Evolutionary conservation across 1,140 invertebrate genomes (phyloP), one percentile per base, ranked within the genome.

Genomic region (Microplitis demolitor): DNA sequence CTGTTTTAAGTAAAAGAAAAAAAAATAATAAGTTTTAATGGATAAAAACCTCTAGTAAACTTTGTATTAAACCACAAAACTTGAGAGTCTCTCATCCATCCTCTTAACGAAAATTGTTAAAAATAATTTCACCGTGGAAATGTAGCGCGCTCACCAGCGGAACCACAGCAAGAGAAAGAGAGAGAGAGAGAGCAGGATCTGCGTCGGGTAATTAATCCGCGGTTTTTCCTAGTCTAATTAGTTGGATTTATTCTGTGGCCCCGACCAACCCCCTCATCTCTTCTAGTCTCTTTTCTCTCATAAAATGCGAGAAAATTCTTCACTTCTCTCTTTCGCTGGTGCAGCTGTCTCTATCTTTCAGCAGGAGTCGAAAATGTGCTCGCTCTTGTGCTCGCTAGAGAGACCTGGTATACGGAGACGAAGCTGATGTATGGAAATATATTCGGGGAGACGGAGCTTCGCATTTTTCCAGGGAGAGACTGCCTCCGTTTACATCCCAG

Each of bases 221-320:
- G 82, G 84, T 85, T 87, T 86, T 86, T 83, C 82, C 81, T 80
- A 80, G 81, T 87, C 84, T 87, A 85, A 87, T 87, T 87, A 86
- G 83, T 84, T 83, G 80, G 83, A 87, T 85, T 87, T 87, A 87
- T 87, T 87, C 83, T 74, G 83, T 83, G 82, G 83, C 81, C 81
- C 68, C 77, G 60, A 73, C 70, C 56, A 64, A 11, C 51, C 24
- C 64, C 66, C 68, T 62, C 66, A 67, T 11, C 56, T 33, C 63
- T 63, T 73, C 60, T 77, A 76, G 63, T 76, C 56, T 74, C 14
- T 45, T 72, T 34, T 72, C 54, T 39, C 35, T 73, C 58, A 66
- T 60, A 66, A 66, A 63, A 66, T 31, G 62, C 56, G 56, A 69
- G 70, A 61, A 5, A 68, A 16, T 45, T 9, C 39, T 45, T 45